Conservation (phyloP, 2,113 vertebrate species). For the Sapayoa aenigma region DNA sequence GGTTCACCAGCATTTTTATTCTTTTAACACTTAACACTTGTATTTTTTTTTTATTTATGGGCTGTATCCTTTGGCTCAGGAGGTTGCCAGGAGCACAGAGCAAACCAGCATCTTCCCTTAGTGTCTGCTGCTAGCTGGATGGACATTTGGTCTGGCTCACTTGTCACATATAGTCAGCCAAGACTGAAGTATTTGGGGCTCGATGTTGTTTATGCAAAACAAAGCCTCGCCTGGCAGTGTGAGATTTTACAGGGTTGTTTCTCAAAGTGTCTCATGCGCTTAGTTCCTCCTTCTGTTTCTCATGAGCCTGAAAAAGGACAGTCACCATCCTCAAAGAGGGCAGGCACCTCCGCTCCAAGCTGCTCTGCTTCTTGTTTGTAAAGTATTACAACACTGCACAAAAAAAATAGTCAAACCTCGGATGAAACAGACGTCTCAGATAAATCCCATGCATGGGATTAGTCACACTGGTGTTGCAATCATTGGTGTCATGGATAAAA, state of each 20-base stretch:
- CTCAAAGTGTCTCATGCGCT: neutral
- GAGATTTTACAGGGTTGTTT: neutral
- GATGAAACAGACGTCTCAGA: neutral
- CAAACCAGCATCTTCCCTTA: neutral
- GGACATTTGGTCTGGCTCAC: neutral
- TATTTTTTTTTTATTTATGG: neutral
- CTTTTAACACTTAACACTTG: neutral
- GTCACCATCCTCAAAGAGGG: neutral
- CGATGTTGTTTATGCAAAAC: neutral
- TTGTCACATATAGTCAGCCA: neutral
- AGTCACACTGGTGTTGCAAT: slow-evolving; percentile 13
- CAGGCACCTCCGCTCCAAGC: neutral
- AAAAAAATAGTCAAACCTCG: neutral
- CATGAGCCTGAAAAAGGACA: neutral
- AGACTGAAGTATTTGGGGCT: neutral
- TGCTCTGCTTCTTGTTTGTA: neutral
- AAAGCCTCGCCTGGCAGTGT: neutral
- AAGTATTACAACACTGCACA: slow-evolving; percentile 7
- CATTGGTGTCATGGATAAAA: slow-evolving; percentile 22
- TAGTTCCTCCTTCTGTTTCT: neutral
- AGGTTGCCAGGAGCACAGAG: neutral
- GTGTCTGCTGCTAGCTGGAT: neutral
- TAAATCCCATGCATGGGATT: neutral
- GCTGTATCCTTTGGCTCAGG: neutral
- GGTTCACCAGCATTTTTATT: neutral